These are phyloP conservation scores for Physeter macrocephalus DNA, from an alignment of 2,113 vertebrate genomes.

Conservation along the genomic window DNA sequence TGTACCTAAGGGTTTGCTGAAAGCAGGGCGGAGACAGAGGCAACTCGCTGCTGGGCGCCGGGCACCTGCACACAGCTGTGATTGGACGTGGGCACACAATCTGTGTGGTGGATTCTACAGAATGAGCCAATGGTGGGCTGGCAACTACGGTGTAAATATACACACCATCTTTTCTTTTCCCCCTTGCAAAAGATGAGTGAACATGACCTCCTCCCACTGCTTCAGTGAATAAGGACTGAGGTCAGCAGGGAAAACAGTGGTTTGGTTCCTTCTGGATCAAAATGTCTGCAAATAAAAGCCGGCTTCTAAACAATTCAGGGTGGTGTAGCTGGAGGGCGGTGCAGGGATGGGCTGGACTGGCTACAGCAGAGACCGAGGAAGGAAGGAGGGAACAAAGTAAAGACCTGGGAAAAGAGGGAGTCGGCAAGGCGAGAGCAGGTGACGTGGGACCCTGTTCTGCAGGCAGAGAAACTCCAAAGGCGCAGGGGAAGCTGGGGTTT, in stretches of 20 bases:
- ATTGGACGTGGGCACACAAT: too few species aligned
- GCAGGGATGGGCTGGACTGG: background rate
- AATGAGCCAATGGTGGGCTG: background rate
- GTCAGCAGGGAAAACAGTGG: background rate
- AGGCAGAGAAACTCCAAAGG: background rate
- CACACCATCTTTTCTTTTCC: background rate
- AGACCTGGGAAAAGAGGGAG: background rate
- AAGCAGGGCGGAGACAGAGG: background rate
- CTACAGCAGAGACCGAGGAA: background rate
- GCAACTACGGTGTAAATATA: background rate
- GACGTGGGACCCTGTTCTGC: accelerated
- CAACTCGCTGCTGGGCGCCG: accelerated
- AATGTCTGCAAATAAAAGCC: too few species aligned
- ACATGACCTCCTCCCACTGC: background rate
- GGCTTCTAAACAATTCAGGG: background rate
- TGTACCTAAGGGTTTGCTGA: background rate
- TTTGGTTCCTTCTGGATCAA: background rate
- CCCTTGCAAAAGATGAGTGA: background rate
- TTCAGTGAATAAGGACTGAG: background rate
- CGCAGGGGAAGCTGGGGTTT: background rate
- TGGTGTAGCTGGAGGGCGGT: accelerated
- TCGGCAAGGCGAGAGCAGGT: background rate
- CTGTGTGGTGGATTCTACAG: accelerated
- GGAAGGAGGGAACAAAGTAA: background rate
- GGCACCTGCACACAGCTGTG: background rate